Base-by-base conservation (phyloP, 2,797 vertebrate species). In the Premnoplex brunnescens region DNA sequence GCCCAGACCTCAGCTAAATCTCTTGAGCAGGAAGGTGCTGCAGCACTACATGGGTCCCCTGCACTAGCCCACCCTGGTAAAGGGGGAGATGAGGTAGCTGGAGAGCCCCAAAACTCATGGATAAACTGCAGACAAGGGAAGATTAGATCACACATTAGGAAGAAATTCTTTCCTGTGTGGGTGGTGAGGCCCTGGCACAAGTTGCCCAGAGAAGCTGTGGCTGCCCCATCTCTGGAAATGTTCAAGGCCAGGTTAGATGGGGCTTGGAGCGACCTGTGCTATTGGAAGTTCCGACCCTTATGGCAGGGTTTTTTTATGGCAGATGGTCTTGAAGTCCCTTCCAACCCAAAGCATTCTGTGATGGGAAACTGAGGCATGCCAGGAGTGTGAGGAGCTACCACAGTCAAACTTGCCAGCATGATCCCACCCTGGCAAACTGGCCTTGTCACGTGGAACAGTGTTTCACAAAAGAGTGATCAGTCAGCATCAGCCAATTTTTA, bases 401-500 rank as follows among this genome's bases (percentile, higher is more conserved):
- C 43, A 55, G 46, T 21, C 69, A 49, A 52, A 43, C 18, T 14
- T 13, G 4, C 10, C 22, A 17, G 27, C 19, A 48, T 2, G 2
- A 58, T 22, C 37, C 59, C 3, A 4, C 41, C n/a, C 71, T 26
- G 21, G 19, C 48, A 88, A 83, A 41, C 2, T 1, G 5, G 3
- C 12, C 73, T 54, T 36, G 32, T 62, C 30, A 4, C 1, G 1
- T 11, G 13, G 56, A 69, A 55, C 2, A 0, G 24, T 6, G 26
- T 23, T 85, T 71, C 55, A 51, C 36, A 63, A 59, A 32, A 77
- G n/a, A 72, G 21, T 15, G 30, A 85, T 74, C 60, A 30, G 14
- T 22, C 63, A 89, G 56, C 48, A 81, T 20, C 62, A 5, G 12
- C 12, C 66, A 52, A 27, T 24, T 71, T 32, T 74, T 56, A 49